Evolutionary conservation across 1,140 invertebrate genomes (phyloP), one percentile per base, ranked within the genome.

Genomic region (Drosophila trapezifrons): DNA sequence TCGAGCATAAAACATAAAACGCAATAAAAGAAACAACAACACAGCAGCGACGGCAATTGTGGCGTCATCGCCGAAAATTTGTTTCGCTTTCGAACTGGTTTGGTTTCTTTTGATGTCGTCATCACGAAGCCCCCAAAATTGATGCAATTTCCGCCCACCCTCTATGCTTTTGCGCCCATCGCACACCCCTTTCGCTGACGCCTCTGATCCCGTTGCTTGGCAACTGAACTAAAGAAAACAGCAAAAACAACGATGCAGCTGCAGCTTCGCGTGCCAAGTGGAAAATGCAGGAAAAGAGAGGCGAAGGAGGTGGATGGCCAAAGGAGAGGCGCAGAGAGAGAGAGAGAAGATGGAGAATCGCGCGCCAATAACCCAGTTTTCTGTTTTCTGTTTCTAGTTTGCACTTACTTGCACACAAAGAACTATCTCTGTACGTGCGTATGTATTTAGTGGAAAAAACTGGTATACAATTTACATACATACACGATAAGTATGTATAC

Each of bases 301-400:
- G 18, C 12, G 17, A 12, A 55, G 18, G 29, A 35, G 20, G 25
- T 45, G 35, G 40, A 54, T 54, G 51, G 40, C 37, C 15, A 22
- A 38, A 54, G 40, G 6, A 10, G 59, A 45, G 27, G 43, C n/a
- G 29, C 17, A 35, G 32, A 22, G 56, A 37, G 32, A 17, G 45
- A 52, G 37, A 56, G 25, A 47, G 27, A 65, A 40, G 51, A 47
- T 46, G 32, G 40, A 75, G 52, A 79, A 64, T 62, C 64, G 66
- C 82, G 83, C 83, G 81, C 84, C 84, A 87, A 87, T 87, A 87
- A 87, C 84, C 84, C 65, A 87, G 84, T 87, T 85, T 75, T 76
- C 73, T 47, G 71, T 74, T 86, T 70, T 74, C 71, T 57, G 73
- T 76, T 87, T 87, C 84, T 87, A 89, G 84, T 87, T 87, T 77